phyloP scores from a whole-genome alignment of 2,888 invertebrate species.

The Augiades crinisus region DNA sequence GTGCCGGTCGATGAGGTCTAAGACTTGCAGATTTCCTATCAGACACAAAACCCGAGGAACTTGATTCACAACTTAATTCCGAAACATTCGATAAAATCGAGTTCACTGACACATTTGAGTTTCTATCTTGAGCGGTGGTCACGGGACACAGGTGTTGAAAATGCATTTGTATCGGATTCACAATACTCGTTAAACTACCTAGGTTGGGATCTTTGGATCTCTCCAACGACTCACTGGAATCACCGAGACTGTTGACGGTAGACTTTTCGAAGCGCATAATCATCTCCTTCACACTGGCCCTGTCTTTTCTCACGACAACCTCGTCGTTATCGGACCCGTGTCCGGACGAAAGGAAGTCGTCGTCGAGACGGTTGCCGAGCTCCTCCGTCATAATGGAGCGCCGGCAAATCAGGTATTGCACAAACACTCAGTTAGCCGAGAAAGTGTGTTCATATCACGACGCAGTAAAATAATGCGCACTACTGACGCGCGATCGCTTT shows the following conservation, averaged over 20 bases:
- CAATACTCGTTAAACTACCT: conserved; percentile 66
- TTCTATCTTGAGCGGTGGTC: conserved; percentile 63
- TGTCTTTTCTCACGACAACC: conserved; percentile 60
- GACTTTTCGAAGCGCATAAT: conserved; percentile 70
- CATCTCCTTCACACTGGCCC: conserved; percentile 67
- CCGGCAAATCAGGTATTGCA: conserved; percentile 49
- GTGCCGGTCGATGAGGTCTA: conserved; percentile 70
- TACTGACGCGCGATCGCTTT: conserved; percentile 56
- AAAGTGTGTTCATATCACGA: conserved; percentile 64
- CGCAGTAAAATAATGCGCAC: conserved; percentile 50
- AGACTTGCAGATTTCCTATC: conserved; percentile 62
- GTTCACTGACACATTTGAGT: conserved; percentile 75
- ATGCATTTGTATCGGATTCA: conserved; percentile 64
- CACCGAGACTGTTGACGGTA: conserved; percentile 49
- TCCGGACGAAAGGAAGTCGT: conserved; percentile 55
- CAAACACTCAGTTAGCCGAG: conserved; percentile 52
- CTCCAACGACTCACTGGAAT: conserved; percentile 62
- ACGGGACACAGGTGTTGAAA: conserved; percentile 64
- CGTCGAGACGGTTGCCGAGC: conserved; percentile 51
- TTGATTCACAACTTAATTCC: conserved; percentile 71
- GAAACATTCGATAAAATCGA: conserved; percentile 73
- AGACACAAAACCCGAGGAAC: conserved; percentile 74
- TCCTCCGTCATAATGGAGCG: conserved; percentile 67
- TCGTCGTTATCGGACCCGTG: conserved; percentile 62
- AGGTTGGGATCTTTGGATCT: conserved; percentile 55